Evolutionary conservation across 92 coral and sea anemone genomes (phyloP), one percentile per base, ranked within the genome.

Genomic region (Zoanthus sociatus): DNA sequence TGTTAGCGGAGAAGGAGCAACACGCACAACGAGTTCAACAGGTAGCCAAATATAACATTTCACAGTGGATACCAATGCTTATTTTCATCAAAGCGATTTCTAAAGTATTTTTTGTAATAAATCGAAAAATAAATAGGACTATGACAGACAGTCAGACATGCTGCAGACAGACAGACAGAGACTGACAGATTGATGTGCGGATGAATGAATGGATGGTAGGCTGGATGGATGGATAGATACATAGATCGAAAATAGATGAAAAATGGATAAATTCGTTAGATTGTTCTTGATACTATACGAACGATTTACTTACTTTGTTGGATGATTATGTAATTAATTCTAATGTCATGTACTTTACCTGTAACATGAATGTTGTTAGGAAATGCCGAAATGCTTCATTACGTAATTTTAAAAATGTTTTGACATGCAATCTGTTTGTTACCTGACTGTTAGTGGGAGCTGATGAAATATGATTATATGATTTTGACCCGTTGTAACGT

Each of bases 21-120:
- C 99, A 97, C 68, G 99, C 99, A 1, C 98, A 97, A 87, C 90
- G 99, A 70, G 95, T 97, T 17, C 98, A 97, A 88, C 99, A 97
- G 97, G 99, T 97, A 60, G 78, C 84, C 33, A 42, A 9, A 68
- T 53, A 55, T 13, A 3, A 33, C 30, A 33, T 44, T 5, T 10
- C 17, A 31, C 60, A 37, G 42, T 37, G 42, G 42, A 2, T 4
- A 37, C 42, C 42, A 37, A 37, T 37, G 42, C 42, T 5, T 50
- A 11, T 11, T 50, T 7, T 50, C 12, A 50, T 50, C 7, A 50
- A 7, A 7, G 55, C 55, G 12, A 7, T 50, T 50, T 50, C 55
- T 50, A 15, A 58, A 58, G n/a, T 12, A 58, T 14, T 12, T 12
- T 12, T 58, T 5, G 17, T 4, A 58, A 58, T 37, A 37, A 37